Evolutionary conservation across 2,113 vertebrate species (phyloP).

Genomic region (Bothrops jararaca): DNA sequence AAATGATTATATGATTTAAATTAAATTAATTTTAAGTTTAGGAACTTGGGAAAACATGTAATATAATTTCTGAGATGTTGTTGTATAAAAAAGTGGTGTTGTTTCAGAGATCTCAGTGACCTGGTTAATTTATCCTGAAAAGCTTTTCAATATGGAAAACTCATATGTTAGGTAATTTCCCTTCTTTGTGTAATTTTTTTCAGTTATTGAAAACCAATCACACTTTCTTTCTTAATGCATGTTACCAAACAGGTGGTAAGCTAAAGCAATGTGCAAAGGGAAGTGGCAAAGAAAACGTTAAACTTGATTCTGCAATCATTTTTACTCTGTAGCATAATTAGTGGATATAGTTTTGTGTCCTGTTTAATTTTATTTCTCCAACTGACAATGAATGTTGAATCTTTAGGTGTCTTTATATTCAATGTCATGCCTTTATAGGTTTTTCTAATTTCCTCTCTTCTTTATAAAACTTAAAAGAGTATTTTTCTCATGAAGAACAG

Average conservation of each 20-base stretch:
- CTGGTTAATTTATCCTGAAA: background rate
- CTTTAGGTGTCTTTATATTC: background rate
- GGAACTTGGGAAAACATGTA: background rate
- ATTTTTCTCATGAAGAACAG: background rate
- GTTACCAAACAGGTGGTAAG: background rate
- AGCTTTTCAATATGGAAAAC: background rate
- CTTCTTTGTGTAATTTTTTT: background rate
- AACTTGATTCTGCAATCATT: background rate
- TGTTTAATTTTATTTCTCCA: background rate
- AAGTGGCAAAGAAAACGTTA: conserved; percentile 3
- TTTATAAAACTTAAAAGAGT: background rate
- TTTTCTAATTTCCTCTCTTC: background rate
- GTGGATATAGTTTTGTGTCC: background rate
- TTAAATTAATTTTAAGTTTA: background rate
- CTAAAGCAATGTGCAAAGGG: background rate
- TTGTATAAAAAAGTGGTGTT: background rate
- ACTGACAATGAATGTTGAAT: background rate
- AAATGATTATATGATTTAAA: conserved; percentile 29
- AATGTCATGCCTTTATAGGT: background rate
- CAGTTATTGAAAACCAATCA: conserved; percentile 29
- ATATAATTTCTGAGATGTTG: background rate
- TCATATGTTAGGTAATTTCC: background rate
- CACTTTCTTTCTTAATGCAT: conserved; percentile 17
- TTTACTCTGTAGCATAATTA: background rate
- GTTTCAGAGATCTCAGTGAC: background rate